Percentiles rank a stretch among this genome's conserved stretches.
Evolutionary conservation across 2,888 invertebrate genomes (phyloP).

Genomic region (Dorcus parallelipipedus): DNA sequence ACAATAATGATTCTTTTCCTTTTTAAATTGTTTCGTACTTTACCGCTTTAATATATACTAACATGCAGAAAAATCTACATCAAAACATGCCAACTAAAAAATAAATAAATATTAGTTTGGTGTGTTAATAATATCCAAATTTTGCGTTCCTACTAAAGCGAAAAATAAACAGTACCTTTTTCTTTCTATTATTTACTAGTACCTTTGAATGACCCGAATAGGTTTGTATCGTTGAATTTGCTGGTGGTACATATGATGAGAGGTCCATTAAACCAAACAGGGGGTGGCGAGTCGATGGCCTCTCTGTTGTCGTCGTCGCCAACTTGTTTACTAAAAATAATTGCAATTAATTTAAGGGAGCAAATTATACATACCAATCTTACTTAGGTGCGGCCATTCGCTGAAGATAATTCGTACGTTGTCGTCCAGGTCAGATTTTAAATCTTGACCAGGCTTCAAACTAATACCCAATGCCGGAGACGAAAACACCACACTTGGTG

Average conservation of each 20-base stretch:
- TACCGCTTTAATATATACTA: no score
- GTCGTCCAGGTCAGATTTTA: conserved; percentile 20
- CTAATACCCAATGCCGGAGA: conserved; percentile 38
- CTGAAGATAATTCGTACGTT: conserved; percentile 45
- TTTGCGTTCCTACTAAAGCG: no score
- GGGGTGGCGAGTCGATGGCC: conserved; percentile 47
- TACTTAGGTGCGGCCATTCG: conserved; percentile 51
- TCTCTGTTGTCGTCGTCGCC: conserved; percentile 45
- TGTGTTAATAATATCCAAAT: no score
- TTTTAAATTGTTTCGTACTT: no score
- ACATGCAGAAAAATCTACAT: no score
- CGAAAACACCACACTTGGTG: conserved; percentile 47
- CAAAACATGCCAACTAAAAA: no score
- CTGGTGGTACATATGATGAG: conserved; percentile 53
- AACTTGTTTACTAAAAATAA: conserved; percentile 58
- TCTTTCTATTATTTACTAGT: conserved; percentile 26
- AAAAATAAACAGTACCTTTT: conserved; percentile 9
- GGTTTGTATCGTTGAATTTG: conserved; percentile 54
- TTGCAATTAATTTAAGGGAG: background rate
- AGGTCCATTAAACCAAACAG: conserved; percentile 54
- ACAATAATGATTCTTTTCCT: no score
- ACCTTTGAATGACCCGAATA: conserved; percentile 66
- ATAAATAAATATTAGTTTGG: no score
- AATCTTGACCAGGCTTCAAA: conserved; percentile 20
- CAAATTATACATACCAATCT: conserved; percentile 29